Conservation (phyloP, 2,113 vertebrate species). For the Suricata suricatta region DNA sequence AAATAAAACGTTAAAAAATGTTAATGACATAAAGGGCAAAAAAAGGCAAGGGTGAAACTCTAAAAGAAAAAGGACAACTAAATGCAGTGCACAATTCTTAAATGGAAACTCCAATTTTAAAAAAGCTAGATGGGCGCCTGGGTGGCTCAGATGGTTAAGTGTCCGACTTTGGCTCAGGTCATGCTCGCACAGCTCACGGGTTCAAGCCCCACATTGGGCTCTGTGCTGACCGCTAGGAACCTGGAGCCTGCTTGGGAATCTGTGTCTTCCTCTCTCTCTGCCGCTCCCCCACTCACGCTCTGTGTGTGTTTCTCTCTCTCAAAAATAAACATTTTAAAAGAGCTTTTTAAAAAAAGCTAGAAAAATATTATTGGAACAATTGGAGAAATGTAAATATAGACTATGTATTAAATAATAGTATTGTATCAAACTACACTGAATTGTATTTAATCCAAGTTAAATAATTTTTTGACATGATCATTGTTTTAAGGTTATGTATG, state of each 20-base stretch:
- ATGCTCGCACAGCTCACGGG: no score
- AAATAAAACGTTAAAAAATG: background rate
- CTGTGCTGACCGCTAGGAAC: no score
- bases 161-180: no score
- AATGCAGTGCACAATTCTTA: background rate
- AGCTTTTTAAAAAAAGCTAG: background rate
- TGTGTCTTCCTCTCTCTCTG: no score
- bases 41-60: background rate
- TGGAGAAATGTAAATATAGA: background rate
- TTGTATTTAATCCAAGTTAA: slow-evolving; percentile 49
- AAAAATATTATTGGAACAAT: background rate
- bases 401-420: background rate
- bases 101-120: background rate
- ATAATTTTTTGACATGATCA: background rate
- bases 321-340: background rate
- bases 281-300: no score
- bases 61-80: slow-evolving; percentile 7
- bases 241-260: no score
- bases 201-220: no score
- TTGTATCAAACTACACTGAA: background rate
- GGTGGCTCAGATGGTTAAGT: no score
- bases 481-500: background rate
- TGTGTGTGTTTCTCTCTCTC: no score
- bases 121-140: background rate
- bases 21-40: background rate